A percentile compares a stretch with the other conserved stretches of the same genome.
phyloP scores from a whole-genome alignment of 2,797 vertebrate genomes.

The Chelon auratus region DNA sequence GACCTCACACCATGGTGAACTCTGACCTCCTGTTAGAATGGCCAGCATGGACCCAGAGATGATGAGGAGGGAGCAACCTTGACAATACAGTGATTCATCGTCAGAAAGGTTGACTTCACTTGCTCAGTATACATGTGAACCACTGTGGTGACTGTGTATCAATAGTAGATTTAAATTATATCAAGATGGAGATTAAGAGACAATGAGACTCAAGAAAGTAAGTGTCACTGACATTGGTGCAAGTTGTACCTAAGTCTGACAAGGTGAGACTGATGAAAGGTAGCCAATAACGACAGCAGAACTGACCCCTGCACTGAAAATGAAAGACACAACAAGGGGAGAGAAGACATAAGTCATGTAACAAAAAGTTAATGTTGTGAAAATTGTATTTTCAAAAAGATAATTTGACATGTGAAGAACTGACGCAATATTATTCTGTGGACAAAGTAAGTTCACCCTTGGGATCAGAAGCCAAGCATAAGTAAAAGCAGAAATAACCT shows the following conservation, averaged over 20 bases:
- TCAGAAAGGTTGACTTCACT: constrained; percentile 5
- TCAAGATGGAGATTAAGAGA: background rate
- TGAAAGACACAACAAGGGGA: constrained; percentile 10
- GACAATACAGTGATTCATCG: constrained; percentile 21
- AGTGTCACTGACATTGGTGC: background rate
- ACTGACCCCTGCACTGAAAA: constrained; percentile 76
- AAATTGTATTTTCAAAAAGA: background rate
- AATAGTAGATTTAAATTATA: background rate
- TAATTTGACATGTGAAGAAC: too few species aligned
- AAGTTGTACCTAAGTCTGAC: constrained; percentile 78
- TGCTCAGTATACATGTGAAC: background rate
- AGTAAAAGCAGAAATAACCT: too few species aligned
- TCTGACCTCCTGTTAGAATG: constrained; percentile 78
- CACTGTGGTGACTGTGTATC: background rate
- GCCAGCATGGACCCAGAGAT: constrained; percentile 80
- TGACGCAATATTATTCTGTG: too few species aligned
- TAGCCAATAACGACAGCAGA: constrained; percentile 76
- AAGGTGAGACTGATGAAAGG: constrained; percentile 83
- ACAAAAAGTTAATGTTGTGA: background rate
- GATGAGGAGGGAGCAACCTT: constrained; percentile 79
- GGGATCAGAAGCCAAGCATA: too few species aligned
- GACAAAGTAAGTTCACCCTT: too few species aligned
- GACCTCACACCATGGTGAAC: constrained; percentile 83
- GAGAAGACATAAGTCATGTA: background rate
- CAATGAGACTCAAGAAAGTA: background rate